Conservation (phyloP, 2,888 invertebrate species). For the Matsumyia berberina region DNA sequence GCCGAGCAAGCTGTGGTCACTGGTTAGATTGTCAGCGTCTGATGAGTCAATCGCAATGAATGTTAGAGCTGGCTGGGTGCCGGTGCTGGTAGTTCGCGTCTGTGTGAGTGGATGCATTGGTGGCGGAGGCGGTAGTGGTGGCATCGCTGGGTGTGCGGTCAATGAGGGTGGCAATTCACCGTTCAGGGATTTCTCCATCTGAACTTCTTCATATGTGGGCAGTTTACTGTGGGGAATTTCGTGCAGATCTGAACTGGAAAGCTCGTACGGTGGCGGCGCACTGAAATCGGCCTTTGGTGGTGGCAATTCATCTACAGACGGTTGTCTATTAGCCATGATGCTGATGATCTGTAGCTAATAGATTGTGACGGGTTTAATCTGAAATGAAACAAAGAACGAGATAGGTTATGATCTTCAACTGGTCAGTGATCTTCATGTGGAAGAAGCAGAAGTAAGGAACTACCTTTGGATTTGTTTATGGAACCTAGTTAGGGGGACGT, state of each 20-base stretch:
- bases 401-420: background rate
- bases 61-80: slow-evolving; percentile 86
- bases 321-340: slow-evolving; percentile 64
- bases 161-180: slow-evolving; percentile 86
- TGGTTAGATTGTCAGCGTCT: slow-evolving; percentile 89
- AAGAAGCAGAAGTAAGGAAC: background rate
- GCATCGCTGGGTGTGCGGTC: slow-evolving; percentile 80
- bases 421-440: background rate
- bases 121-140: slow-evolving; percentile 81
- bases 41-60: slow-evolving; percentile 91
- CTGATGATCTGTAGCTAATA: slow-evolving; percentile 27
- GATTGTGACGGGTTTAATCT: slow-evolving; percentile 63
- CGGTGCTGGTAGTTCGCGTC: slow-evolving; percentile 79
- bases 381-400: slow-evolving; percentile 12
- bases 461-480: background rate
- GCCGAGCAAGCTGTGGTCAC: slow-evolving; percentile 92
- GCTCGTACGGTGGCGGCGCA: slow-evolving; percentile 95
- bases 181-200: slow-evolving; percentile 92
- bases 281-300: slow-evolving; percentile 93
- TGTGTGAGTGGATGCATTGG: slow-evolving; percentile 81
- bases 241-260: slow-evolving; percentile 81
- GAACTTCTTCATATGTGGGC: slow-evolving; percentile 95
- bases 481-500: background rate
- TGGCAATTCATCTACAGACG: slow-evolving; percentile 87
- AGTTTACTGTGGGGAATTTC: slow-evolving; percentile 88